A percentile compares a stretch with the other conserved stretches of the same genome.
Evolutionary conservation across 2,113 vertebrate species (phyloP).

Genomic region (Leptobrachium leishanense): DNA sequence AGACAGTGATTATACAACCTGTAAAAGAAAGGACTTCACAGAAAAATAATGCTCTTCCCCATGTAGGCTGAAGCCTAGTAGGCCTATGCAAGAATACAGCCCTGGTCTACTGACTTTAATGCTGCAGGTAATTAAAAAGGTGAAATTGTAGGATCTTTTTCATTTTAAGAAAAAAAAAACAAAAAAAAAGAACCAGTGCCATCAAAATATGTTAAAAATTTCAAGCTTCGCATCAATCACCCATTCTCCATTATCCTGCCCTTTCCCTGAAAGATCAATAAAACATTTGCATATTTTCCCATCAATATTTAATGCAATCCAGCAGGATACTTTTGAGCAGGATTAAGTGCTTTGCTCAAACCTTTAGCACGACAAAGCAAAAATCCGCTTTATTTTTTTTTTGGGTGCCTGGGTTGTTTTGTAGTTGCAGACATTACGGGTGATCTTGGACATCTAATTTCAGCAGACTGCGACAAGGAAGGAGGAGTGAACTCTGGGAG

Average conservation of each 20-base stretch:
- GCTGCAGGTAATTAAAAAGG: too few species aligned
- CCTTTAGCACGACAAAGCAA: constrained; percentile 74
- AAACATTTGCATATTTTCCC: constrained; percentile 81
- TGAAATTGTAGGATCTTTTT: too few species aligned
- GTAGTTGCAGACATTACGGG: constrained; percentile 65
- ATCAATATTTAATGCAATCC: constrained; percentile 88
- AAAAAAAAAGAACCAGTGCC: background rate
- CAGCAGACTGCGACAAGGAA: constrained; percentile 67
- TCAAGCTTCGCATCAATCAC: constrained; percentile 55
- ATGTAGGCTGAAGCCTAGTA: too few species aligned
- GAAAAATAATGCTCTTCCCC: too few species aligned
- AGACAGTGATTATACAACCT: too few species aligned
- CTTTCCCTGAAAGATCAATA: constrained; percentile 72
- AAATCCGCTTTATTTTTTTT: constrained; percentile 56
- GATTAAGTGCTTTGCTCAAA: constrained; percentile 63
- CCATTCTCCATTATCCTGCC: constrained; percentile 63
- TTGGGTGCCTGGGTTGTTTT: constrained; percentile 63
- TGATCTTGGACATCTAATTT: constrained; percentile 71
- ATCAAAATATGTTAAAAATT: constrained; percentile 54
- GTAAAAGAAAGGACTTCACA: too few species aligned
- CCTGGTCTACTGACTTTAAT: too few species aligned
- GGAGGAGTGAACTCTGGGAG: constrained; percentile 59
- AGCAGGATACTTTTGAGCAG: constrained; percentile 70
- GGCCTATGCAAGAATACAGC: too few species aligned
- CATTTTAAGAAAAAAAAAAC: too few species aligned